phyloP scores from a whole-genome alignment of 2,797 vertebrate species.

The Halcyon leucocephala region DNA sequence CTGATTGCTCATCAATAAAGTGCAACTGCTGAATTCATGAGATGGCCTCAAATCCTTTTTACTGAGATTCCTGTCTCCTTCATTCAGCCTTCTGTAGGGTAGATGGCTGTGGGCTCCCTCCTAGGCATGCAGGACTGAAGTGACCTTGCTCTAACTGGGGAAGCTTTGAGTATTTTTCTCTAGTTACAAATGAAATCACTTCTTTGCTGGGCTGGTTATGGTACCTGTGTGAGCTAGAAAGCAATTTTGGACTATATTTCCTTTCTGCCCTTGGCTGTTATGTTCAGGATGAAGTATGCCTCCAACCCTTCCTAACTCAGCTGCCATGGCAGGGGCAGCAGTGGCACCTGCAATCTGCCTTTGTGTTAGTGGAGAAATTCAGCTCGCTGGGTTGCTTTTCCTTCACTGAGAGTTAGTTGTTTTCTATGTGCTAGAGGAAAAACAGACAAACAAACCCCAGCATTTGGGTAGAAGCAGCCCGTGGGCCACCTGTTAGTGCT shows the following conservation, averaged over 20 bases:
- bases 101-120: not conserved
- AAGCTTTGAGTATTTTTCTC: not conserved
- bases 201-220: not conserved
- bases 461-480: not conserved
- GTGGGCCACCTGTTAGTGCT: not conserved
- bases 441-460: too few species aligned
- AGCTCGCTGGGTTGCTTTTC: not conserved
- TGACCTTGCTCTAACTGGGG: not conserved
- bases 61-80: not conserved
- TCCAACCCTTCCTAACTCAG: not conserved
- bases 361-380: not conserved
- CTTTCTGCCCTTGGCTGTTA: not conserved
- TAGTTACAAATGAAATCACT: not conserved
- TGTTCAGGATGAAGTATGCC: not conserved
- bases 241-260: rapidly evolving
- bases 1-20: not conserved
- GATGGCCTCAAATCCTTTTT: not conserved
- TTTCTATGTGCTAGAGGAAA: not conserved
- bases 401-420: not conserved
- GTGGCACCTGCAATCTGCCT: not conserved
- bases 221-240: not conserved
- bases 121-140: not conserved
- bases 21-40: not conserved
- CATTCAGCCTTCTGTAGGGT: not conserved
- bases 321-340: not conserved